Evolutionary conservation across 2,113 vertebrate genomes (phyloP).

Genomic region (Circaetus gallicus): DNA sequence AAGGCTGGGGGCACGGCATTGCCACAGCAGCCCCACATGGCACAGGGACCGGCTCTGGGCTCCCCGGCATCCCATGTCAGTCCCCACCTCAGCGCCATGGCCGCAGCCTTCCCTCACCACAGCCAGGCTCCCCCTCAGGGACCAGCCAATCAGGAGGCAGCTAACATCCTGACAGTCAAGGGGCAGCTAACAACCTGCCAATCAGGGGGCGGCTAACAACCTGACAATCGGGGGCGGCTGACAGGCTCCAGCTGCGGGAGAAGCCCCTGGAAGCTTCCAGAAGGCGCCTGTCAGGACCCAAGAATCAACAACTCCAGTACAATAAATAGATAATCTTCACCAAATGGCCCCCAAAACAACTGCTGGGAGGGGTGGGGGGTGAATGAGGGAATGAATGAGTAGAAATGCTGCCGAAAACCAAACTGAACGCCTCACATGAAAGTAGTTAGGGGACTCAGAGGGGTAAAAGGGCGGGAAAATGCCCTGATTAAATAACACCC

Average conservation of each 20-base stretch:
- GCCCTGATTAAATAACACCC: background rate
- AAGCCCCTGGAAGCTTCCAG: background rate
- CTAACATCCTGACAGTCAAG: background rate
- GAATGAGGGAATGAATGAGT: background rate
- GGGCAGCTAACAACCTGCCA: background rate
- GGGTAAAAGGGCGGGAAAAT: background rate
- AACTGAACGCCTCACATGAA: accelerated
- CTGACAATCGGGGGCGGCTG: background rate
- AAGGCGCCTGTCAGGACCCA: background rate
- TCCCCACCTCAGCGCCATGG: background rate
- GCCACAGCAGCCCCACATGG: background rate
- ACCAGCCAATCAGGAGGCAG: background rate
- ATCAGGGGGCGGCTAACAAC: too few relatives aligned
- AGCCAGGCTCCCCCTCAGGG: background rate
- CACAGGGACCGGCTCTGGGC: too few relatives aligned
- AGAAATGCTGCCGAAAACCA: background rate
- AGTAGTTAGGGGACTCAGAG: background rate
- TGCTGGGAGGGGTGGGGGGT: too few relatives aligned
- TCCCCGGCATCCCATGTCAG: accelerated
- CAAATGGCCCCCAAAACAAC: background rate
- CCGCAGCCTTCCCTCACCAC: background rate
- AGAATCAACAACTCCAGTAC: background rate
- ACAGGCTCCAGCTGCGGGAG: background rate
- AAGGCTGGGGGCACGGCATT: too few relatives aligned
- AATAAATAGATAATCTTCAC: background rate